phyloP scores from a whole-genome alignment of 2,113 vertebrate genomes.

The Sakesphorus luctuosus region DNA sequence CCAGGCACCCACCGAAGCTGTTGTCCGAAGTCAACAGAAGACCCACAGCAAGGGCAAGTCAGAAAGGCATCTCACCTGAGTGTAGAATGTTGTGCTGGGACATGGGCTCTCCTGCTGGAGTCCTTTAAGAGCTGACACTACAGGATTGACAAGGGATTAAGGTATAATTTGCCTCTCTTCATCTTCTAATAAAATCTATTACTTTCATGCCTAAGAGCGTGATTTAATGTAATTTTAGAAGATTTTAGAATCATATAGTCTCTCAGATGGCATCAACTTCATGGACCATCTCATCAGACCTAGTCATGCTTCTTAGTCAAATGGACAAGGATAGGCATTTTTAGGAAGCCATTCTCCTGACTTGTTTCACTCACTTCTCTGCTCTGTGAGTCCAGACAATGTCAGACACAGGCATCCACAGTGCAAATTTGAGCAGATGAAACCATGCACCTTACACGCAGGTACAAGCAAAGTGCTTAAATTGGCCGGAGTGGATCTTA shows the following conservation, averaged over 20 bases:
- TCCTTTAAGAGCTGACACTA: background rate
- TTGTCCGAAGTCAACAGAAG: background rate
- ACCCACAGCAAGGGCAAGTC: background rate
- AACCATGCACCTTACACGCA: background rate
- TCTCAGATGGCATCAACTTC: too few relatives aligned
- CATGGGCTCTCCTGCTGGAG: background rate
- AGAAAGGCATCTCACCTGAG: background rate
- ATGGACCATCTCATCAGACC: background rate
- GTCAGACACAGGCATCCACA: background rate
- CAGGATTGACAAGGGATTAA: background rate
- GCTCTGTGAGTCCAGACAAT: background rate
- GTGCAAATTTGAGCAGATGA: background rate
- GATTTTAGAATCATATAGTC: too few relatives aligned
- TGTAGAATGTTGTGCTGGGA: background rate
- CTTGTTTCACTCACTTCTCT: background rate
- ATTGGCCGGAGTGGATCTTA: background rate
- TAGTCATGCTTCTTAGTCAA: background rate
- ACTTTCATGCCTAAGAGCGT: too few relatives aligned
- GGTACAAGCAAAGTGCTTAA: background rate
- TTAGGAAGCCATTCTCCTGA: background rate
- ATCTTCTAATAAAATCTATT: background rate
- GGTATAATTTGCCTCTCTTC: background rate
- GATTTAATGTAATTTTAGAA: too few relatives aligned
- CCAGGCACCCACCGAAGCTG: background rate
- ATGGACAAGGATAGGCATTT: background rate